Percentiles rank a stretch among this genome's conserved stretches.
Evolutionary conservation across 2,888 invertebrate species (phyloP).

Genomic region (Polietes domitor): DNA sequence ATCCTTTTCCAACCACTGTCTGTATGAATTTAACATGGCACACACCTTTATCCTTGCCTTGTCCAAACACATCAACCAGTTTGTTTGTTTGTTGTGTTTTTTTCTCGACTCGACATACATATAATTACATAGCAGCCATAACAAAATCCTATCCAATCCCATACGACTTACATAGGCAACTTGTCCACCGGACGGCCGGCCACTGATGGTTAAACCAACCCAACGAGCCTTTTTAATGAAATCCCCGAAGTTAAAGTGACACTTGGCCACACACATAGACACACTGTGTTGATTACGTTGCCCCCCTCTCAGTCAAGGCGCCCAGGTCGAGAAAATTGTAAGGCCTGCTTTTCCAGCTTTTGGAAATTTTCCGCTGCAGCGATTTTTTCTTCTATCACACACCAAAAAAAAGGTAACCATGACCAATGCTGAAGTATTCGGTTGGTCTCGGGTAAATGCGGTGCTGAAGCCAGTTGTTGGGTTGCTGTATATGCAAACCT

Average conservation of each 20-base stretch:
- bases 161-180: conserved; percentile 9
- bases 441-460: neutral
- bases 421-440: conserved; percentile 30
- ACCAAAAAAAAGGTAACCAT: conserved; percentile 37
- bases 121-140: conserved; percentile 45
- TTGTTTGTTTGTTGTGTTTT: neutral
- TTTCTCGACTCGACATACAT: no score
- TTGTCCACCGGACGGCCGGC: conserved; percentile 13
- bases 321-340: conserved; percentile 38
- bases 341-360: conserved; percentile 24
- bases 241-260: conserved; percentile 40
- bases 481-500: conserved; percentile 1
- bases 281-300: conserved; percentile 25
- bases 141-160: conserved; percentile 15
- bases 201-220: neutral
- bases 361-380: neutral
- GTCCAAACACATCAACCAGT: neutral
- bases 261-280: conserved; percentile 34
- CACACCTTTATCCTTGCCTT: conserved; percentile 4
- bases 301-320: conserved; percentile 30
- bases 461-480: conserved; percentile 46
- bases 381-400: neutral
- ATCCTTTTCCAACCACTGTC: conserved; percentile 12
- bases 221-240: conserved; percentile 44
- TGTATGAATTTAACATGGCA: neutral